Evolutionary conservation across 2,888 invertebrate genomes (phyloP).

Genomic region (Chymomyza caudatula): DNA sequence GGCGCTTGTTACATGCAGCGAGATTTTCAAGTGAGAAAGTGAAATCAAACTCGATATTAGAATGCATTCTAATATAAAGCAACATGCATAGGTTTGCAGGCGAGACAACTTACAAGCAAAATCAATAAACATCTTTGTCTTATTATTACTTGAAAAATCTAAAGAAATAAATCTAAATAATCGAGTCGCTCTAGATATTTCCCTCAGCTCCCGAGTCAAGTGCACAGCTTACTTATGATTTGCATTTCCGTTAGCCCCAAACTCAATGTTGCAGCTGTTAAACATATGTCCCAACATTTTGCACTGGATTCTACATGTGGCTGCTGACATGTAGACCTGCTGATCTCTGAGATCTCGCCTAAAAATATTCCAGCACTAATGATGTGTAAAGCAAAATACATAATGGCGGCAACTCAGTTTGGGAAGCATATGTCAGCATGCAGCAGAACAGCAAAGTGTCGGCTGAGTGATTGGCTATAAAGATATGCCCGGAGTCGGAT

Average conservation of each 20-base stretch:
- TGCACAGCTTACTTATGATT: conserved; percentile 15
- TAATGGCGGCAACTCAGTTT: conserved; percentile 23
- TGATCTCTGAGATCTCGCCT: not conserved
- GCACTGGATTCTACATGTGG: conserved; percentile 29
- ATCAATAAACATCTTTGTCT: too few relatives aligned
- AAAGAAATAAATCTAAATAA: not conserved
- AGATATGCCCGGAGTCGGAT: conserved; percentile 40
- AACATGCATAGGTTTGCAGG: too few relatives aligned
- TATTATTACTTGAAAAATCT: not conserved
- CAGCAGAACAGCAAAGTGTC: conserved; percentile 18
- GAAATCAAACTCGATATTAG: too few relatives aligned
- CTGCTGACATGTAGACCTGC: conserved; percentile 17
- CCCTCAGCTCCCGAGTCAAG: conserved; percentile 22
- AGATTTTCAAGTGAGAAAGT: too few relatives aligned
- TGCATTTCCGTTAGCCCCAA: conserved; percentile 17
- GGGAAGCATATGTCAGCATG: conserved; percentile 35
- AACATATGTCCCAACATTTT: conserved; percentile 50
- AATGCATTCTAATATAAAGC: too few relatives aligned
- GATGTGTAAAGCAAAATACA: conserved; percentile 54
- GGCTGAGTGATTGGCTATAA: conserved; percentile 41
- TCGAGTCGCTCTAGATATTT: not conserved
- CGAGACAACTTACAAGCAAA: too few relatives aligned
- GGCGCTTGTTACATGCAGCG: too few relatives aligned
- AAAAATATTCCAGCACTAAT: conserved; percentile 44
- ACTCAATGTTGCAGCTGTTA: conserved; percentile 47